Base-by-base conservation (phyloP, 1,140 invertebrate species). In the Pantala flavescens region DNA sequence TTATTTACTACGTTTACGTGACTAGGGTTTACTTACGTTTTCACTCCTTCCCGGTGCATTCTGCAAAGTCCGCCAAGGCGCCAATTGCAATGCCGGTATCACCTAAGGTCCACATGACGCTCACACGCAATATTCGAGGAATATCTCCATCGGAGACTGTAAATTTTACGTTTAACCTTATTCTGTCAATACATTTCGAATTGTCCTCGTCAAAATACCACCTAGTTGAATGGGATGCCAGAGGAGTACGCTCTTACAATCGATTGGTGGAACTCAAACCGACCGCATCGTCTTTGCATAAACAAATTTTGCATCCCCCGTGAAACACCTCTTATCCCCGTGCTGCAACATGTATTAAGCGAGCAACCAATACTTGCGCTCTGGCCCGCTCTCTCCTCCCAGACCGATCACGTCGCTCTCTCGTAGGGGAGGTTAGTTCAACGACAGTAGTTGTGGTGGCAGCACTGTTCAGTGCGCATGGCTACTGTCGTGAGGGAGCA, bases 331-430 rank as follows among this genome's bases (percentile, higher is more conserved):
- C 49, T 63, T 14, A 12, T 12, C 49, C 49, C 12, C 12, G 49
- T 63, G 49, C 49, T 21, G 49, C 49, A 63, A 63, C 49, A 63
- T 63, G 49, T 21, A 63, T 63, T 63, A 63, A 63, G n/a, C 49
- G 49, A 21, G n/a, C 49, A 63, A 63, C 49, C 49, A 63, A 63
- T 63, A 63, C 49, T 63, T 63, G 49, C 49, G 16, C n/a, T 63
- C 49, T 63, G n/a, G 14, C 49, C 49, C 49, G 49, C 49, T 63
- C 49, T 21, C 49, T 63, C 49, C 49, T 63, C 16, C 49, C 49
- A 16, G 16, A 63, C 14, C 49, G 49, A 63, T 63, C n/a, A 16
- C 16, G 49, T 63, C 14, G 49, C 16, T 63, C 16, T 63, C 49
- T 63, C 3, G 16, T 63, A 21, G 49, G 49, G 49, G n/a, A 7